These are phyloP conservation scores for Ypsolopha scabrella DNA, from an alignment of 2,888 invertebrate genomes.

Conservation along the genomic window DNA sequence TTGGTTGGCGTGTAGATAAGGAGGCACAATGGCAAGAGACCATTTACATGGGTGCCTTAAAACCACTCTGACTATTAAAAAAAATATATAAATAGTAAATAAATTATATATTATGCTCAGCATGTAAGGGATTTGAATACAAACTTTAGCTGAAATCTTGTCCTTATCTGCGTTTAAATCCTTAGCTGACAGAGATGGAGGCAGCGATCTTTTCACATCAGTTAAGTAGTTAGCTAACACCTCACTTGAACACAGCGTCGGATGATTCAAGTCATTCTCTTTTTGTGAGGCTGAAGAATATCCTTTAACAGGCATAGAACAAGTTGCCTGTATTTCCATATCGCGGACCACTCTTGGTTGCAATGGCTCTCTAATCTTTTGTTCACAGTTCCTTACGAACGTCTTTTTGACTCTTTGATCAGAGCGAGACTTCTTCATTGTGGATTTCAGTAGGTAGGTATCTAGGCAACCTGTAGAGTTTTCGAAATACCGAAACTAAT, in stretches of 20 bases:
- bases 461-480: too few species aligned
- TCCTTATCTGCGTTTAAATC: conserved; percentile 31
- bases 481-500: not conserved
- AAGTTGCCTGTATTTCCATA: conserved; percentile 19
- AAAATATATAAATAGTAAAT: too few species aligned
- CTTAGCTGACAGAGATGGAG: conserved; percentile 21
- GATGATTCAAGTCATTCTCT: conserved; percentile 32
- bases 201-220: conserved; percentile 29
- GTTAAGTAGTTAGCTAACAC: conserved; percentile 42
- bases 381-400: conserved; percentile 42
- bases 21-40: too few species aligned
- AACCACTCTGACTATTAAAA: too few species aligned
- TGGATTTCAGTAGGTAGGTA: conserved; percentile 3
- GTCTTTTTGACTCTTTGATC: conserved; percentile 56
- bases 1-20: too few species aligned
- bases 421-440: conserved; percentile 35
- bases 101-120: too few species aligned
- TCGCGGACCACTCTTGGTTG: conserved; percentile 27
- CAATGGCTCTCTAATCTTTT: conserved; percentile 23
- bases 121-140: conserved; percentile 3
- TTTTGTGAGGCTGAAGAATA: conserved; percentile 16
- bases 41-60: too few species aligned
- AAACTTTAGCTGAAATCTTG: conserved; percentile 35
- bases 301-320: conserved; percentile 10
- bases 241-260: conserved; percentile 50